phyloP scores from a whole-genome alignment of 2,113 vertebrate genomes.

The Cephalopholis sonnerati region DNA sequence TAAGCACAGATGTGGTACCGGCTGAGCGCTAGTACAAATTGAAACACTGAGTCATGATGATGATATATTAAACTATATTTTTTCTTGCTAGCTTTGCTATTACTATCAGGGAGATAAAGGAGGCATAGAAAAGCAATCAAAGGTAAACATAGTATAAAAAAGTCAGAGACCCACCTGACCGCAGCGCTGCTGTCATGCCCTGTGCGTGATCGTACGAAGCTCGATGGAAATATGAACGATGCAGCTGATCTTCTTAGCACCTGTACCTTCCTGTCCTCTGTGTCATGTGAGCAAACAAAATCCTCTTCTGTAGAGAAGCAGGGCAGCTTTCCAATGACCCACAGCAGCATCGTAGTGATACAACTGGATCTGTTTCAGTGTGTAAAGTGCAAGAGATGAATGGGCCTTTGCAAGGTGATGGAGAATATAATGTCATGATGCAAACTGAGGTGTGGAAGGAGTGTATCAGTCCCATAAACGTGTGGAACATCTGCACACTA shows the following conservation, averaged over 20 bases:
- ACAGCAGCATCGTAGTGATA: neutral
- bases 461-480: too few relatives aligned
- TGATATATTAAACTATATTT: neutral
- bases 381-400: neutral
- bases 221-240: slow-evolving; percentile 68
- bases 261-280: slow-evolving; percentile 48
- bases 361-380: neutral
- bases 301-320: slow-evolving; percentile 11
- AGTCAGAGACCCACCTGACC: slow-evolving; percentile 65
- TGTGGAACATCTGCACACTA: neutral
- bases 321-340: neutral
- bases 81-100: too few relatives aligned
- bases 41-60: neutral
- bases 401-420: neutral
- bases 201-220: slow-evolving; percentile 7
- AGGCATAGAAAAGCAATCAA: too few relatives aligned
- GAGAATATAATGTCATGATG: neutral
- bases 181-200: slow-evolving; percentile 16
- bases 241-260: slow-evolving; percentile 67
- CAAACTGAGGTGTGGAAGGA: too few relatives aligned
- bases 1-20: neutral
- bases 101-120: too few relatives aligned
- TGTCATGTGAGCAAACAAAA: slow-evolving; percentile 60
- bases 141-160: neutral
- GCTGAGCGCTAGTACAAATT: neutral